A percentile compares a stretch with the other conserved stretches of the same genome.
phyloP scores from a whole-genome alignment of 2,888 invertebrate species.

The Dysmachus trigonus region DNA sequence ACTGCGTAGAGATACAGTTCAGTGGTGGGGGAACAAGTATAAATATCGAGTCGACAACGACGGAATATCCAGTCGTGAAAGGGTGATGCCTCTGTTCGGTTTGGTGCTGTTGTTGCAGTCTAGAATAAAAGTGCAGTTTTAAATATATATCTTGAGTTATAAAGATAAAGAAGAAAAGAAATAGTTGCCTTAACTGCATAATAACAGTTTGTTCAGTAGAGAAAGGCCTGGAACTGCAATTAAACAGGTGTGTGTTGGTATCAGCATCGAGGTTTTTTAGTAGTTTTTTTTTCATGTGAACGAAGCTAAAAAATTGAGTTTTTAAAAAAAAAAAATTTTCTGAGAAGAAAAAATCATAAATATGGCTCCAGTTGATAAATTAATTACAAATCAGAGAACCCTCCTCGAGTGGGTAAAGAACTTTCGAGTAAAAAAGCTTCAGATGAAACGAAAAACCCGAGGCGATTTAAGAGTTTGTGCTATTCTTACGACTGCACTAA shows the following conservation, averaged over 20 bases:
- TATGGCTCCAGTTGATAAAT: constrained; percentile 3
- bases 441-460: constrained; percentile 64
- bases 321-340: neutral
- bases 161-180: neutral
- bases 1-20: neutral
- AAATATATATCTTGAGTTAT: neutral
- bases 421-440: constrained; percentile 67
- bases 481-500: constrained; percentile 67
- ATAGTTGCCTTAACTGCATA: neutral
- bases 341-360: neutral
- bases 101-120: neutral
- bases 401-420: constrained; percentile 67
- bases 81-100: neutral
- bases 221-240: neutral
- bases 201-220: neutral
- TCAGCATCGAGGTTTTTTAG: constrained; percentile 4
- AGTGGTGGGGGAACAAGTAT: neutral
- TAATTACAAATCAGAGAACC: constrained; percentile 51
- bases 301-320: neutral
- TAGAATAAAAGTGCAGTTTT: neutral
- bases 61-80: neutral
- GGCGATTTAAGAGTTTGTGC: constrained; percentile 69
- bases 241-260: constrained; percentile 20
- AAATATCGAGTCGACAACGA: neutral
- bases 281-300: constrained; percentile 6